These are phyloP conservation scores for Zalophus californianus DNA, from an alignment of 2,797 vertebrate species.

Conservation along the genomic window DNA sequence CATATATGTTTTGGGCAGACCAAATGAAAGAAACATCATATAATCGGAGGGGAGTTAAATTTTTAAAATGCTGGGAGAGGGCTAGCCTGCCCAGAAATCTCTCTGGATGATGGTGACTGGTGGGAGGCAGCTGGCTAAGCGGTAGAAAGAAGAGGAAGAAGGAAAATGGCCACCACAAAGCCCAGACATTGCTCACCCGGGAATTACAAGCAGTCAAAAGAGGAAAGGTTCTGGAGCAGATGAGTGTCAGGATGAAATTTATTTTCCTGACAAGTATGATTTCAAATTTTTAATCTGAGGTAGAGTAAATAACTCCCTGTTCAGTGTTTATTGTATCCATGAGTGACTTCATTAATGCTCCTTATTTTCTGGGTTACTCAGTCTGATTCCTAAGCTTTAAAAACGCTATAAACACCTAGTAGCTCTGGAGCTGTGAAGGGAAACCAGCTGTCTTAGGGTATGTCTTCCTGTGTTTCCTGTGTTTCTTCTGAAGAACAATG, in stretches of 20 bases:
- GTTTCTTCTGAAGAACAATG: slow-evolving; percentile 58
- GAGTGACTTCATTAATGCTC: background rate
- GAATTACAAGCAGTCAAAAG: background rate
- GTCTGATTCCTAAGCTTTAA: slow-evolving; percentile 14
- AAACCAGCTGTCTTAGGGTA: slow-evolving; percentile 35
- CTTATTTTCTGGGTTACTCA: background rate
- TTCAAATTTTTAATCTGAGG: background rate
- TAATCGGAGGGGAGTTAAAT: background rate
- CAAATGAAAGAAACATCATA: background rate
- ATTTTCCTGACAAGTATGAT: background rate
- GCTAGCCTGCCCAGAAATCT: background rate
- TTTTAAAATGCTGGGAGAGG: background rate
- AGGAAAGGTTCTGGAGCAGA: background rate
- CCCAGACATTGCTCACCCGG: background rate
- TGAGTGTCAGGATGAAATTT: background rate
- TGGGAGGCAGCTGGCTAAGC: background rate
- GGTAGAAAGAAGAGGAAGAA: background rate
- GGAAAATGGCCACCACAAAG: background rate
- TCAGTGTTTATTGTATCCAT: background rate
- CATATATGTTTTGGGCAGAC: background rate
- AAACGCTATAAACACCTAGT: background rate
- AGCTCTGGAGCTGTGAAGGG: background rate
- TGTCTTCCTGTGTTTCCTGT: slow-evolving; percentile 67
- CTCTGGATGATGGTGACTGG: background rate
- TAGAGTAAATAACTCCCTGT: background rate